Conservation (phyloP, 1,140 invertebrate genomes). For the Euschistus heros region DNA sequence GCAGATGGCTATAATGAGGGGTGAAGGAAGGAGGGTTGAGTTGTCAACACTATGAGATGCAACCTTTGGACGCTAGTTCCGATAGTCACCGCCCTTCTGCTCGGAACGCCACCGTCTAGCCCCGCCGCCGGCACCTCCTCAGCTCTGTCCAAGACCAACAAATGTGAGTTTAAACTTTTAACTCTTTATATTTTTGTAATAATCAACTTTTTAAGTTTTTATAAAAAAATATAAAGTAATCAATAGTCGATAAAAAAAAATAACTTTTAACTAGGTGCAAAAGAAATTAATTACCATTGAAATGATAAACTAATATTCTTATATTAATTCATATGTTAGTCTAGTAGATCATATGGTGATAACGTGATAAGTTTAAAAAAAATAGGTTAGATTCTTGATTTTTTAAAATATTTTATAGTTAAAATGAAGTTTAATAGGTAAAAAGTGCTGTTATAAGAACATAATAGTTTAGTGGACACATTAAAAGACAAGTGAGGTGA, state of each 20-base stretch:
- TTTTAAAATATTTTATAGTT: too few species aligned
- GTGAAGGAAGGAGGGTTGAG: neutral
- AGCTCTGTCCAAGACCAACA: conserved; percentile 6
- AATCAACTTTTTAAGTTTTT: neutral
- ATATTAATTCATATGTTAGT: neutral
- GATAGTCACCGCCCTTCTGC: neutral
- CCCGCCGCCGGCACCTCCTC: neutral
- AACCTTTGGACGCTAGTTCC: conserved; percentile 4
- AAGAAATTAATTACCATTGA: neutral
- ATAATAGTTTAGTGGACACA: too few species aligned
- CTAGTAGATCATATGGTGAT: neutral
- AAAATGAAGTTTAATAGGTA: too few species aligned
- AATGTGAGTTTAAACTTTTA: neutral
- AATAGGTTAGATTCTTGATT: too few species aligned
- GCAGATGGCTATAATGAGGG: conserved; percentile 8
- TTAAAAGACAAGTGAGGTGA: too few species aligned
- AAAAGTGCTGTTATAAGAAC: too few species aligned
- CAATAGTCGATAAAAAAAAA: neutral
- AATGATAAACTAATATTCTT: neutral
- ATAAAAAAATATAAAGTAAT: neutral
- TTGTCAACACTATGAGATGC: conserved; percentile 3
- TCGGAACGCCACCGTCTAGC: conserved; percentile 1
- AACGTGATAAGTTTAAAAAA: too few species aligned
- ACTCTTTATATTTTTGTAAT: neutral
- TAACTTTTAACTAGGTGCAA: neutral